Evolutionary conservation across 2,888 invertebrate genomes (phyloP), one percentile per base, ranked within the genome.

Genomic region (Himalopsyche tibetana): DNA sequence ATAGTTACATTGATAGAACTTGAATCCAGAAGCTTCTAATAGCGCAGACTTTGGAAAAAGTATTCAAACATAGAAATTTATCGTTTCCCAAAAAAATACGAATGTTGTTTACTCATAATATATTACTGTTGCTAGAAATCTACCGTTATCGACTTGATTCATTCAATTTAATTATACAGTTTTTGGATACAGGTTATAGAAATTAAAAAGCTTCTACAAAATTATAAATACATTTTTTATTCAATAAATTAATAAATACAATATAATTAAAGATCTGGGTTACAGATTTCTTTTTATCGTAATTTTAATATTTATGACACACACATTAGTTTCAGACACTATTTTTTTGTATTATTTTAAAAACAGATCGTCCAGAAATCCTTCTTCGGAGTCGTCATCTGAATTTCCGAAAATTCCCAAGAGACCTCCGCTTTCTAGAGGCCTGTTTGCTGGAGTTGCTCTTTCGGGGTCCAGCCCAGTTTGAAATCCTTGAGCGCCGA

Each of bases 381-480:
- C 92, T 69, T 93, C 89, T 4, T 91, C 93, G 88, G 93, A 92
- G 15, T 93, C 91, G 15, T 89, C 92, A 56, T 74, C 90, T 92
- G 36, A 93, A 90, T 4, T 55, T 0, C 80, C 55, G 55, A 85
- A 82, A n/a, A 82, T 69, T 3, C 82, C 85, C 11, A 85, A 82
- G 17, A 85, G 69, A 45, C 85, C 85, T 45, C 85, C 86, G n/a
- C 40, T 82, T 28, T 82, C 55, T n/a, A 55, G 74, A 40, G 93
- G 93, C 6, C 92, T 93, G 28, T 91, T 90, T 80, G 92, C 91
- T n/a, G 55, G 84, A 81, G 82, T 87, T 40, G 84, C 86, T 80
- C 91, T 90, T 55, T 93, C 84, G 3, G 93, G 93, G 88, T 93
- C 93, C 79, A 92, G 89, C 2, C 93, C 93, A n/a, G 92, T 92